phyloP scores from a whole-genome alignment of 1,140 invertebrate species.

The Pomacea maculata region DNA sequence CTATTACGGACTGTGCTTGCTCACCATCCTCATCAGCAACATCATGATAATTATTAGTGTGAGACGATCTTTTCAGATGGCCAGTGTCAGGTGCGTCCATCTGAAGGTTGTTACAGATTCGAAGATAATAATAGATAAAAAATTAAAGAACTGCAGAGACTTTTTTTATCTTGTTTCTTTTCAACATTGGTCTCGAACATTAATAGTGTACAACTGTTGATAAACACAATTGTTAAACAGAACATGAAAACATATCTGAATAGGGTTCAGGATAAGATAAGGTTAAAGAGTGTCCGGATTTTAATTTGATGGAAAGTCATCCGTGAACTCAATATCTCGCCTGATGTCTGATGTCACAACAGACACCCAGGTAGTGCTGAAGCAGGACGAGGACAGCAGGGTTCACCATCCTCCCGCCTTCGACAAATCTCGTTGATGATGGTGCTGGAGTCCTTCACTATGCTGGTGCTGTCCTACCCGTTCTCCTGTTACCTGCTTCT shows the following conservation, averaged over 20 bases:
- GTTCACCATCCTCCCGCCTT: not conserved
- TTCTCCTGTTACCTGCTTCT: slow-evolving; percentile 39
- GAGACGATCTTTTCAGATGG: slow-evolving; percentile 24
- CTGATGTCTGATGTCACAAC: too few species aligned
- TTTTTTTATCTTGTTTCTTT: not conserved
- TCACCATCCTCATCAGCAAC: slow-evolving; percentile 42
- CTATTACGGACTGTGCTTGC: slow-evolving; percentile 36
- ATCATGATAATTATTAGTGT: slow-evolving; percentile 38
- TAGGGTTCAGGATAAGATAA: too few species aligned
- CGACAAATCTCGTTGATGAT: slow-evolving; percentile 43
- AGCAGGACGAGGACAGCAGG: not conserved
- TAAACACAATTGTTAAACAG: too few species aligned
- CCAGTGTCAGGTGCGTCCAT: not conserved
- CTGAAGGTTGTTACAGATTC: not conserved
- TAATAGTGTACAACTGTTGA: not conserved
- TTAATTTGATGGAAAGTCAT: too few species aligned
- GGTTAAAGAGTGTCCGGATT: too few species aligned
- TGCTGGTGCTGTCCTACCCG: slow-evolving; percentile 47
- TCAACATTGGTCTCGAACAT: not conserved
- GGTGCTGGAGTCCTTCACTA: slow-evolving; percentile 41
- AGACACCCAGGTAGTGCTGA: too few species aligned
- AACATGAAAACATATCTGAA: too few species aligned
- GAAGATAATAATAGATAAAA: not conserved
- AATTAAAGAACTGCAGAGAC: not conserved
- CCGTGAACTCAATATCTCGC: too few species aligned